Evolutionary conservation across 2,113 vertebrate genomes (phyloP), one percentile per base, ranked within the genome.

Genomic region (Calypte anna): DNA sequence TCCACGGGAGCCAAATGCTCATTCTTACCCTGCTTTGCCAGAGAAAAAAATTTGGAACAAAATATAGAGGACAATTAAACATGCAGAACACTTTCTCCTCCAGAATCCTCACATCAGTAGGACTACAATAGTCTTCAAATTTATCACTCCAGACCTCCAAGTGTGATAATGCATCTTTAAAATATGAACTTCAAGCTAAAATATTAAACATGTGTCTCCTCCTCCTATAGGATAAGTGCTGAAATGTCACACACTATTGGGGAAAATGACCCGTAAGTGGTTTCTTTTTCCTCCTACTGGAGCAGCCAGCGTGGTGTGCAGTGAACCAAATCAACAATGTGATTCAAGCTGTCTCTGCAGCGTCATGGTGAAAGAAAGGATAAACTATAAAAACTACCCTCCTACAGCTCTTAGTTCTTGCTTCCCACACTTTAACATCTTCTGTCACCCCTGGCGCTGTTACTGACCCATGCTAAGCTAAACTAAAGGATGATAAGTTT

Each of bases 401-500:
- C 98, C 98, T 98, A 98, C 98, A 97, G 98, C 97, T 98, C 97
- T 98, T 95, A 96, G 98, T 97, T 97, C 98, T 96, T 92, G 97
- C 98, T 98, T 98, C 98, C 98, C 98, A 98, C 98, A 98, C 98
- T 98, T 98, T 98, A 98, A 98, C 98, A 98, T 98, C 97, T 96
- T 97, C 97, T 98, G 98, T 98, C 98, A 98, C 98, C 98, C 98
- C 98, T 98, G 98, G 98, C 97, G 94, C 98, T 98, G 98, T 98
- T 98, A 98, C 98, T 98, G 98, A 98, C 98, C 98, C 98, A 98
- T 98, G 97, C 97, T 97, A 98, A 98, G 97, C 98, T 98, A 98
- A 98, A 98, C 98, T 98, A 98, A 98, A 98, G 98, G 98, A 98
- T 98, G 98, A 98, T 98, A 98, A 98, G 98, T 98, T 98, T 98